Evolutionary conservation across 2,113 vertebrate genomes (phyloP), one percentile per base, ranked within the genome.

Genomic region (Anoplopoma fimbria): DNA sequence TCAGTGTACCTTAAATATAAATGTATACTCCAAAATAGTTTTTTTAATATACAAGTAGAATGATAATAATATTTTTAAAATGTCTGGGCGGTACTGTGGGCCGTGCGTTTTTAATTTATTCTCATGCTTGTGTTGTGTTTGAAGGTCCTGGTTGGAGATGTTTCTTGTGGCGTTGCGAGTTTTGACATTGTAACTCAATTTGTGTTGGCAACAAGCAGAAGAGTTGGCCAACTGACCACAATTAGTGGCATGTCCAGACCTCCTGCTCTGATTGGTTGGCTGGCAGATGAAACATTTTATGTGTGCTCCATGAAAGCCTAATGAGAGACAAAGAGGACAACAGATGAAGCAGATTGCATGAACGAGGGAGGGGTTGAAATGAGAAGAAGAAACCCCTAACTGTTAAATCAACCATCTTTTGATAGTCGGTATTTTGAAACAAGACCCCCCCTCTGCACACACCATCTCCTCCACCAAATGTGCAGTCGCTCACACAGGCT

Each of bases 261-360:
- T 82, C 74, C 86, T 38, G 64, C 71, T 81, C 65, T 13, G 76
- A 89, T 79, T 82, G 85, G 77, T 75, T 89, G 84, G 77, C 84
- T 57, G 72, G 34, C 62, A 71, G 77, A 84, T 65, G 63, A 88
- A 83, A 79, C 75, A 64, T 79, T 82, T 77, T 75, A 49, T 69
- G 40, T 63, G 40, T 13, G 4, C 60, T 63, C 36, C 29, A 58
- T 83, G 67, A 84, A 87, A 85, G 65, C 74, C 45, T 83, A 87
- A 85, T 86, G 71, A 72, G 79, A 69, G 53, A 87, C 58, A 84
- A 79, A 84, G 34, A 75, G 55, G 36, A 60, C 55, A 91, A 71
- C 51, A 83, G 82, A 85, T 75, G 72, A 82, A 72, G 53, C 62
- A 69, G 79, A 89, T 62, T 84, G 77, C 49, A 61, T 45, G 61